Percentiles rank a stretch among this genome's conserved stretches.
Evolutionary conservation across 2,888 invertebrate genomes (phyloP).

Genomic region (Diarsia mendica): DNA sequence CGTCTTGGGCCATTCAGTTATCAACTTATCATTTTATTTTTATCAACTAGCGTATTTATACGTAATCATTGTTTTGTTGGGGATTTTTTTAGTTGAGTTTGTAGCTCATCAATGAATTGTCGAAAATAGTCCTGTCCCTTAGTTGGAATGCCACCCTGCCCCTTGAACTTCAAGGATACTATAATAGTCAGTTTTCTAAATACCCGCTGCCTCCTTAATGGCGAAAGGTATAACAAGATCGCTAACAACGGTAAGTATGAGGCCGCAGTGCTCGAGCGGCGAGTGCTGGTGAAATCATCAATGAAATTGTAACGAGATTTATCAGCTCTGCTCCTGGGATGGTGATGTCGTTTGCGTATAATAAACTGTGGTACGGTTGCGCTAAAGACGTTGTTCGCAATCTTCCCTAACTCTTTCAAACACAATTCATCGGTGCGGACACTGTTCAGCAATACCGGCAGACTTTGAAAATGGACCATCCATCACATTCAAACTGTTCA

Average conservation of each 20-base stretch:
- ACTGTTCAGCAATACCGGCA: conserved; percentile 56
- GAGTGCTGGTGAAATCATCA: no score
- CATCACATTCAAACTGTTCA: conserved; percentile 66
- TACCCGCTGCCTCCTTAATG: no score
- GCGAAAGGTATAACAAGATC: no score
- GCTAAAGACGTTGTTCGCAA: conserved; percentile 59
- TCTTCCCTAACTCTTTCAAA: conserved; percentile 66
- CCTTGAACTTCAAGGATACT: no score
- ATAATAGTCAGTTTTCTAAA: no score
- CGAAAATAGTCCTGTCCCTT: no score
- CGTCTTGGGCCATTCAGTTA: conserved; percentile 65
- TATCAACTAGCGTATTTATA: conserved; percentile 44
- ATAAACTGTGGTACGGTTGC: conserved; percentile 66
- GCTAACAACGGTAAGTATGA: no score
- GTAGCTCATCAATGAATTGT: no score
- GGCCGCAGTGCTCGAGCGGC: no score
- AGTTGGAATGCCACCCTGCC: no score
- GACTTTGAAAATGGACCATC: conserved; percentile 64
- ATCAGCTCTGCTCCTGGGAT: conserved; percentile 44
- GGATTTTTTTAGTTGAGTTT: neutral
- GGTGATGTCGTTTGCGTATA: conserved; percentile 64
- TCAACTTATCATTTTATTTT: conserved; percentile 61
- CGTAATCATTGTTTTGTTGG: neutral
- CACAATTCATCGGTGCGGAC: conserved; percentile 60
- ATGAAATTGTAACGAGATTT: no score